Conservation (phyloP, 2,797 vertebrate genomes). For the Centropyge bicolor region DNA sequence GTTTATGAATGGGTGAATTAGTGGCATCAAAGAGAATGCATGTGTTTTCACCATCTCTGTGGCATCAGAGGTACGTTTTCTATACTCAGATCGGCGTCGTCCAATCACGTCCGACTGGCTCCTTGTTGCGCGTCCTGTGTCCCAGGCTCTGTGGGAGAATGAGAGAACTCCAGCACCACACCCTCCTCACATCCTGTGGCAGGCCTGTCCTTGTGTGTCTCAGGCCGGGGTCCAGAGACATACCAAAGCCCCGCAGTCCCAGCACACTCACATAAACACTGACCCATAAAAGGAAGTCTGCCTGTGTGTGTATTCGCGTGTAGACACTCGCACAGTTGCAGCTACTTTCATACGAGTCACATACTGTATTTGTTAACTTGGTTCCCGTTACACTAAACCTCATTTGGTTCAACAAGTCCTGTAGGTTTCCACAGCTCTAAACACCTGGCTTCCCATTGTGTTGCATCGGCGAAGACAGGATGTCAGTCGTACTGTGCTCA, state of each 20-base stretch:
- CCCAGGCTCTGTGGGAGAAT: conserved; percentile 71
- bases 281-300: conserved; percentile 56
- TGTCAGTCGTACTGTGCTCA: conserved; percentile 34
- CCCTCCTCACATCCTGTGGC: conserved; percentile 80
- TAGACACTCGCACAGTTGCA: not conserved
- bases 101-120: not conserved
- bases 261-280: conserved; percentile 66
- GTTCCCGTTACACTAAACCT: not conserved
- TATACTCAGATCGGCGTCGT: not conserved
- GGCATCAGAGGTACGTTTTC: not conserved
- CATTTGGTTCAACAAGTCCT: not conserved
- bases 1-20: conserved; percentile 40
- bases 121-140: conserved; percentile 41
- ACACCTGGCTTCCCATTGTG: conserved; percentile 59
- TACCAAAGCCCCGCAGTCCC: conserved; percentile 49
- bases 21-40: not conserved
- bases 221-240: conserved; percentile 54
- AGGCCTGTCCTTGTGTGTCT: conserved; percentile 71
- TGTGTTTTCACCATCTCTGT: not conserved
- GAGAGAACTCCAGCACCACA: conserved; percentile 66
- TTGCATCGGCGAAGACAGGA: conserved; percentile 48
- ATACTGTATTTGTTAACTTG: conserved; percentile 3
- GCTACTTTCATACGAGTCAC: not conserved
- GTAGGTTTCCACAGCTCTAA: conserved; percentile 22
- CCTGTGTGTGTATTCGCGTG: conserved; percentile 27